A percentile compares a stretch with the other conserved stretches of the same genome.
phyloP scores from a whole-genome alignment of 2,888 invertebrate species.

The Catocala sponsa region DNA sequence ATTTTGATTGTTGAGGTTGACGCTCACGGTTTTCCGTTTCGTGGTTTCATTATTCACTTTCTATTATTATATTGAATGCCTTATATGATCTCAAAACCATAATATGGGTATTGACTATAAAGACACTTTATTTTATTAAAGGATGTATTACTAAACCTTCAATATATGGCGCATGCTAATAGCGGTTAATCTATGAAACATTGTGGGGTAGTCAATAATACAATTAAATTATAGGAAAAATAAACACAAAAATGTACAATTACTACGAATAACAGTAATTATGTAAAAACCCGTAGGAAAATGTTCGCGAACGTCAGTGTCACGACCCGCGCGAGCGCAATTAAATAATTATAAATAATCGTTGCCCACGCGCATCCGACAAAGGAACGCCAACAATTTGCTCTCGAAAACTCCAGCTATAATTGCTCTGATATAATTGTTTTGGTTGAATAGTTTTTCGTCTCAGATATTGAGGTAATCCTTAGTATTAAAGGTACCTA shows the following conservation, averaged over 20 bases:
- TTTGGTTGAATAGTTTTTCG: not conserved
- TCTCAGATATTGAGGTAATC: not conserved
- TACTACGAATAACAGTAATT: conserved; percentile 34
- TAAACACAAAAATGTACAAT: conserved; percentile 19
- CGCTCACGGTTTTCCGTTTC: too few species aligned
- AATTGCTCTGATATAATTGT: conserved; percentile 25
- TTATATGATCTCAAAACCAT: too few species aligned
- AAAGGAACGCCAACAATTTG: conserved; percentile 36
- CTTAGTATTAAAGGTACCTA: too few species aligned
- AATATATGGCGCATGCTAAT: too few species aligned
- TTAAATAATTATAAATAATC: conserved; percentile 69
- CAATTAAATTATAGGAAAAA: conserved; percentile 44
- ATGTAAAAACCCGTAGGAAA: conserved; percentile 53
- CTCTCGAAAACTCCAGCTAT: conserved; percentile 38
- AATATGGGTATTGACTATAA: too few species aligned
- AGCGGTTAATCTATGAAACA: too few species aligned
- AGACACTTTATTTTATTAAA: too few species aligned
- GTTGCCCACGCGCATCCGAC: conserved; percentile 57
- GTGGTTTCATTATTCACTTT: too few species aligned
- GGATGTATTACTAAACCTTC: too few species aligned
- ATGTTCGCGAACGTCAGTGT: conserved; percentile 49
- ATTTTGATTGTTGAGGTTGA: too few species aligned
- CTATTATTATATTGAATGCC: too few species aligned
- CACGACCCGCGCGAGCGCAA: conserved; percentile 57
- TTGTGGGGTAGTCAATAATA: not conserved